Evolutionary conservation across 2,113 vertebrate species (phyloP).

Genomic region (Chrysemys picta): DNA sequence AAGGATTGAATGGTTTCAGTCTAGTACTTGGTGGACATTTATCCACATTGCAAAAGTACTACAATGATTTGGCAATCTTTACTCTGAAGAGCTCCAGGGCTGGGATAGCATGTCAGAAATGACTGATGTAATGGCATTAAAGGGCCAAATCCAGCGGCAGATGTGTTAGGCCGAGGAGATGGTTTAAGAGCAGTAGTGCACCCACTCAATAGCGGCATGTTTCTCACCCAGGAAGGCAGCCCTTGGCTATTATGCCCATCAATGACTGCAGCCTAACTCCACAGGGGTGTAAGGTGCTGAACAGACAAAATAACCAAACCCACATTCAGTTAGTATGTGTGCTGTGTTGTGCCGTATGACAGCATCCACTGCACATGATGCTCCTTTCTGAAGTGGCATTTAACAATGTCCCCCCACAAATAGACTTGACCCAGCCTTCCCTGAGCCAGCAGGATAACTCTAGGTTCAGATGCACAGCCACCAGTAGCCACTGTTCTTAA

Average conservation of each 20-base stretch:
- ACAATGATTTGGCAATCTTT: background rate
- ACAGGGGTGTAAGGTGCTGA: background rate
- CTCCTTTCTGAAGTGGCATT: background rate
- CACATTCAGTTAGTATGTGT: background rate
- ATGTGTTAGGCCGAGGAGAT: background rate
- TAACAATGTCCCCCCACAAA: accelerated
- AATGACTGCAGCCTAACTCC: background rate
- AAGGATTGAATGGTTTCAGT: background rate
- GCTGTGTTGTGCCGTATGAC: background rate
- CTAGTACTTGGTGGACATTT: background rate
- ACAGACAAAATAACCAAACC: background rate
- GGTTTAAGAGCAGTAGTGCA: background rate
- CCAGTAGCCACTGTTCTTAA: background rate
- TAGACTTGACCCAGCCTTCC: accelerated
- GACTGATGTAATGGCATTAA: background rate
- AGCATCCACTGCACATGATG: background rate
- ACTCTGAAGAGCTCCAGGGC: background rate
- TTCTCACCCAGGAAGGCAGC: background rate
- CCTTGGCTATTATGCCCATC: background rate
- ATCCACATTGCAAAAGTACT: background rate
- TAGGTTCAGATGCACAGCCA: background rate
- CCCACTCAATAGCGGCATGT: background rate
- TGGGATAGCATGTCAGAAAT: background rate
- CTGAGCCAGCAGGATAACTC: accelerated
- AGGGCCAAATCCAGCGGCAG: background rate